Evolutionary conservation across 2,797 vertebrate species (phyloP).

Genomic region (Rhynchonycteris naso): DNA sequence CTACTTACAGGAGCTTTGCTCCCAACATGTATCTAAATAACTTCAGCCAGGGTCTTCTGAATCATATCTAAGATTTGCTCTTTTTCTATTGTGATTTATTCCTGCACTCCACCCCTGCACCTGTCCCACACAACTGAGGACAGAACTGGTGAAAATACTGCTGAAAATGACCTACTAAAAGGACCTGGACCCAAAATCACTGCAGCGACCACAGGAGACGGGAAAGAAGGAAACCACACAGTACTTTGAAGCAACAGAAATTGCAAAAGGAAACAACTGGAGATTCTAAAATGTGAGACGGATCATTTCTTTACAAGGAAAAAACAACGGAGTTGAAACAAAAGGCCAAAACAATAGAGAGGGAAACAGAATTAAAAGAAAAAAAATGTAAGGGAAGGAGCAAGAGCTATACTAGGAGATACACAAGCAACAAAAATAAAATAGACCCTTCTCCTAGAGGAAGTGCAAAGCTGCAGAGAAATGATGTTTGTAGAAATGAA

Average conservation of each 20-base stretch:
- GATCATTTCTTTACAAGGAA: constrained; percentile 33
- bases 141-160: background rate
- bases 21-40: background rate
- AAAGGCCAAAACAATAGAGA: constrained; percentile 4
- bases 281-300: background rate
- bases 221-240: background rate
- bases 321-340: background rate
- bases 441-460: background rate
- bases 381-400: background rate
- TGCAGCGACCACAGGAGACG: background rate
- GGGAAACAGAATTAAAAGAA: background rate
- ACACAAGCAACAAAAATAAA: background rate
- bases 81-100: background rate
- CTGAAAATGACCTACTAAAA: background rate
- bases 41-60: background rate
- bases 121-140: background rate
- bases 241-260: background rate
- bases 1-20: background rate
- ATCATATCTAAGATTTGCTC: background rate
- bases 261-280: background rate
- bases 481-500: background rate
- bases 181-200: too few relatives aligned
- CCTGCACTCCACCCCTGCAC: background rate
- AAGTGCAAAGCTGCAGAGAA: background rate
- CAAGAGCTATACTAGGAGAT: background rate